Evolutionary conservation across 2,888 invertebrate genomes (phyloP).

Genomic region (Neoscelio sp.): DNA sequence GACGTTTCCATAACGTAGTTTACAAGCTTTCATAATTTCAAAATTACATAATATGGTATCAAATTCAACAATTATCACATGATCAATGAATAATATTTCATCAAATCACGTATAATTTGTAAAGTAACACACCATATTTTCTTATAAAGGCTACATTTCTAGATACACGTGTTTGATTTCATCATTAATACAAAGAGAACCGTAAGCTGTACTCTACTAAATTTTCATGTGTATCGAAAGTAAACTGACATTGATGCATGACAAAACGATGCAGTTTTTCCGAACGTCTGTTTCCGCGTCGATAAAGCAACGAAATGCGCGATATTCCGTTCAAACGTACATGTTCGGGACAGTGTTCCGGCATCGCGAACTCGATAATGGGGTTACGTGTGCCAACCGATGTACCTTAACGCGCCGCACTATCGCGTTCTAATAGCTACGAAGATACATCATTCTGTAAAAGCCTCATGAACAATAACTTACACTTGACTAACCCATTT

Average conservation of each 20-base stretch:
- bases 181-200: neutral
- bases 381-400: conserved; percentile 71
- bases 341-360: conserved; percentile 80
- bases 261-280: conserved; percentile 68
- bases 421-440: conserved; percentile 78
- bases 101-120: too few species aligned
- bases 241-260: conserved; percentile 73
- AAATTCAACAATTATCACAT: too few species aligned
- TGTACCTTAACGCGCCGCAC: conserved; percentile 64
- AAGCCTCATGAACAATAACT: conserved; percentile 80
- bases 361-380: conserved; percentile 80
- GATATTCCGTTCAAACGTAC: conserved; percentile 70
- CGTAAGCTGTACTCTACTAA: neutral
- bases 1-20: too few species aligned
- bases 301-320: conserved; percentile 72
- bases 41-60: too few species aligned
- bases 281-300: conserved; percentile 75
- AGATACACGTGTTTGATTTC: neutral
- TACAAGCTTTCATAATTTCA: too few species aligned
- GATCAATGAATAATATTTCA: too few species aligned
- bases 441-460: conserved; percentile 79
- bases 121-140: too few species aligned
- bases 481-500: conserved; percentile 75
- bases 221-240: conserved; percentile 21
- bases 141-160: too few species aligned